Base-by-base conservation (phyloP, 1,140 invertebrate species). In the Hylaeus volcanicus region DNA sequence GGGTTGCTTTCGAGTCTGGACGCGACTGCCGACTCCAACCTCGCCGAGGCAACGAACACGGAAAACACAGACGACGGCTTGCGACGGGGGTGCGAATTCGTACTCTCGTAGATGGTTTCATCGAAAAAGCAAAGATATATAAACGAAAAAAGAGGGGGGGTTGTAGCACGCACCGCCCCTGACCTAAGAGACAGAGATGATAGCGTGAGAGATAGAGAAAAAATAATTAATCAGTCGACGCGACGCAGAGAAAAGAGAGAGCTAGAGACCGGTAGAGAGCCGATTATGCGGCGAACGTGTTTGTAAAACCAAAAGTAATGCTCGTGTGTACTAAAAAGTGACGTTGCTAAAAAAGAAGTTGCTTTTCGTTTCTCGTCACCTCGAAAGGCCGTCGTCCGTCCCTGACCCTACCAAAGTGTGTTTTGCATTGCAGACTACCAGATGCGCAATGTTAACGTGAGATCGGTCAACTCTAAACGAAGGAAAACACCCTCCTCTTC, bases 361-460 rank as follows among this genome's bases (percentile, higher is more conserved):
- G 79, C 78, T 82, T 68, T 81, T 81, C 81, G 86, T 88, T 88
- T 86, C 79, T 84, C 86, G 73, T 87, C 83, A 83, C 71, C 74
- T 77, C 87, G 79, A 85, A 88, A 87, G 86, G 86, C 89, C 90
- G 91, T 89, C 90, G 91, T 91, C 92, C 92, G 90, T 91, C 88
- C 84, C 93, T 93, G 91, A 93, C 90, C 90, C 92, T 93, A 88
- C 93, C 92, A 92, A 92, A 93, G 74, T 93, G 89, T 93, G 92
- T 93, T 93, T 93, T 93, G 90, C 94, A 95, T 96, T 96, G 95
- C 95, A 95, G 95, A 95, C 95, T 95, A 94, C 95, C 95, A 95
- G 94, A 95, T 95, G 95, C 95, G 95, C 94, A 96, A 95, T 96
- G 95, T 95, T 95, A 95, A 95, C 94, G 95, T 95, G 94, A 95